Conservation (phyloP, 2,113 vertebrate species). For the Camelus dromedarius region DNA sequence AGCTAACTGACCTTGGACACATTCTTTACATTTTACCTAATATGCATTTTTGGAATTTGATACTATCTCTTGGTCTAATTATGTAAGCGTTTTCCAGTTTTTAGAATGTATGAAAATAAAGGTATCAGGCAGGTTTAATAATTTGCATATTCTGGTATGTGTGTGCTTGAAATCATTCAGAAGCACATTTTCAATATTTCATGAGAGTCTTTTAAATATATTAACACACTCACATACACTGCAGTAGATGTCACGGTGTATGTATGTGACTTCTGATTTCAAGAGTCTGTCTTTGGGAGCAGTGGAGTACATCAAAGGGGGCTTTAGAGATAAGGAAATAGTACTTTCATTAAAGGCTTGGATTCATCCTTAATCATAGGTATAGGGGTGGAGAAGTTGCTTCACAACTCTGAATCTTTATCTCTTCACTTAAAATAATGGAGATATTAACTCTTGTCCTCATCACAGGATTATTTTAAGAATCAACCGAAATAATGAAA, state of each 20-base stretch:
- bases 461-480: constrained; percentile 32
- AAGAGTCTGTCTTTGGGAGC: background rate
- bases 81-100: background rate
- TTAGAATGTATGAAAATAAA: constrained; percentile 42
- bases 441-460: background rate
- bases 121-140: background rate
- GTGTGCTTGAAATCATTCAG: background rate
- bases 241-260: background rate
- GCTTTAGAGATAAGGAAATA: background rate
- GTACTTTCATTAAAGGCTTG: background rate
- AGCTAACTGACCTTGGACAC: background rate
- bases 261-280: background rate
- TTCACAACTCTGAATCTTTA: background rate
- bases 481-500: constrained; percentile 31
- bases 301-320: background rate
- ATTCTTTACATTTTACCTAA: constrained; percentile 41
- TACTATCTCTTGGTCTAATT: background rate
- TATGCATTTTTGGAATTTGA: constrained; percentile 2
- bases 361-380: background rate
- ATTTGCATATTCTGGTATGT: background rate
- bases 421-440: background rate
- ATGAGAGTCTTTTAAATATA: background rate
- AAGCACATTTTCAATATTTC: constrained; percentile 31
- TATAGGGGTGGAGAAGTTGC: background rate
- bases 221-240: background rate